Base-by-base conservation (phyloP, 2,888 invertebrate genomes). In the Ferdinandea cuprea region DNA sequence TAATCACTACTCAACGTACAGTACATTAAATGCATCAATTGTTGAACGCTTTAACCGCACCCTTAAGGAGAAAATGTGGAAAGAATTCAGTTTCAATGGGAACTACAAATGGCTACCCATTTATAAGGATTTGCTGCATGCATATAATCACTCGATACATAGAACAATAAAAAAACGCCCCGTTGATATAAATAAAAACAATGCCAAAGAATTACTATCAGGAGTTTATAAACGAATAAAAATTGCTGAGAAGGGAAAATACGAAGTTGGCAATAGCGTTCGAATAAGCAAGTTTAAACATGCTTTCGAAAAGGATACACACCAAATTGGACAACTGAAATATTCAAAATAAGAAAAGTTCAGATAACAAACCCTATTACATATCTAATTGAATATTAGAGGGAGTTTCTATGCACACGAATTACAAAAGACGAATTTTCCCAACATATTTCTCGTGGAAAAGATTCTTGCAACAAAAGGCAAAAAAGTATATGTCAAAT, bases 381-480 rank as follows among this genome's bases (percentile, higher is more conserved):
- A 76, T 86, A 88, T 84, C 44, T 84, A 32, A 28, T 87, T 42
- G 61, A 85, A 83, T 4, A 88, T 90, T 17, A 79, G 86, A 32
- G 88, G 88, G 21, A 73, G 85, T 5, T 89, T 89, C 85, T 89
- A 89, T 78, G 86, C 85, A 78, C 48, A 86, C 58, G 88, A 89
- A 86, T 46, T 89, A 6, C 86, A 86, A 61, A 87, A 87, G 85
- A 87, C 85, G 0, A 86, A 86, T 73, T 76, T 87, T 86, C 86
- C 87, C 1, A 85, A 89, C 46, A 79, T 88, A 15, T 35, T 88
- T 56, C 77, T n/a, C n/a, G n/a, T n/a, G n/a, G n/a, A n/a, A n/a
- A n/a, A n/a, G n/a, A n/a, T n/a, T n/a, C n/a, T n/a, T n/a, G n/a
- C 81, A 77, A 85, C 61, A 32, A 85, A 81, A 59, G 85, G 83